Conservation (phyloP, 2,113 vertebrate species). For the Naja naja region DNA sequence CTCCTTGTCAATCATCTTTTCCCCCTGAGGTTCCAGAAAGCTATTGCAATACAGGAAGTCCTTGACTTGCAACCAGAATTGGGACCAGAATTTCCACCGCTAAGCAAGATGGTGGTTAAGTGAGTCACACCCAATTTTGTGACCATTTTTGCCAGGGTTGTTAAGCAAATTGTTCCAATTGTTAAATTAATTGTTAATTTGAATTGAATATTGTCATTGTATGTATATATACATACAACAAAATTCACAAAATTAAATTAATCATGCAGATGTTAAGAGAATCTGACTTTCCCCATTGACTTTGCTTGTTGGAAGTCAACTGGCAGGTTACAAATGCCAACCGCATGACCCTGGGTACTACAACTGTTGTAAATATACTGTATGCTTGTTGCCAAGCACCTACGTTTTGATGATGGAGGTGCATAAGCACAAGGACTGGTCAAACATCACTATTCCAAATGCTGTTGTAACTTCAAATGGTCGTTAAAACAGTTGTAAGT, state of each 20-base stretch:
- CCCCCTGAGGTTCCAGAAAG: neutral
- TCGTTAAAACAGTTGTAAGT: neutral
- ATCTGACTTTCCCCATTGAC: neutral
- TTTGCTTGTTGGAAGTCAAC: neutral
- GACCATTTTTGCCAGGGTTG: neutral
- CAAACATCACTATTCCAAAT: neutral
- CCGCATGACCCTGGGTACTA: too few relatives aligned
- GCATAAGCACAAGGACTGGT: too few relatives aligned
- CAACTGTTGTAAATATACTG: too few relatives aligned
- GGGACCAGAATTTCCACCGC: too few relatives aligned
- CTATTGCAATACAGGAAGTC: neutral
- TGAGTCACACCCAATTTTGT: neutral
- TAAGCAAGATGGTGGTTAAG: too few relatives aligned
- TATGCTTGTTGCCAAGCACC: neutral
- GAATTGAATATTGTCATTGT: too few relatives aligned
- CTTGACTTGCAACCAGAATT: neutral
- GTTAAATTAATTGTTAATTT: neutral
- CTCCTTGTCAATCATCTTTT: neutral
- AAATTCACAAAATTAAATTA: too few relatives aligned
- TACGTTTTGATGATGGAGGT: neutral
- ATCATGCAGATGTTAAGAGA: neutral
- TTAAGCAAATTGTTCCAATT: neutral
- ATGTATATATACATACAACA: too few relatives aligned
- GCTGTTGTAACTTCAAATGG: neutral
- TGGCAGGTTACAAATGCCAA: too few relatives aligned